Evolutionary conservation across 2,797 vertebrate genomes (phyloP).

Genomic region (Hylomyscus alleni): DNA sequence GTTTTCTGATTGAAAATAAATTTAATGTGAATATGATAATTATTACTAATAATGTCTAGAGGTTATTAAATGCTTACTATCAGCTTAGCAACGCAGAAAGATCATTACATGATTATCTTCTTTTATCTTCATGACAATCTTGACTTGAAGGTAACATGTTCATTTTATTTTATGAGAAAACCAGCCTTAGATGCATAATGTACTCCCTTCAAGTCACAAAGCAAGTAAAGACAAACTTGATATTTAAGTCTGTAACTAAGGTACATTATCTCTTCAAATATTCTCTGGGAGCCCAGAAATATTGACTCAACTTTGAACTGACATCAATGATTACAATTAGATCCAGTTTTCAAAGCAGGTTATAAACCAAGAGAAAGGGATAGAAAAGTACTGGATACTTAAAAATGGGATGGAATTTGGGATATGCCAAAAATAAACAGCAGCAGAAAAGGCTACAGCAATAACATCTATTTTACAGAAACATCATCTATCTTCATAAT

Average conservation of each 20-base stretch:
- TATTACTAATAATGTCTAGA: conserved; percentile 61
- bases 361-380: conserved; percentile 60
- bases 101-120: conserved; percentile 61
- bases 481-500: conserved; percentile 74
- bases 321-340: conserved; percentile 77
- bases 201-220: conserved; percentile 58
- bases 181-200: conserved; percentile 4
- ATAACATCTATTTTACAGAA: conserved; percentile 33
- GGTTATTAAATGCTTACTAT: conserved; percentile 46
- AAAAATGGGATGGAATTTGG: conserved; percentile 64
- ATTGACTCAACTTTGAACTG: conserved; percentile 79
- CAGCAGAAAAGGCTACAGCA: conserved; percentile 57
- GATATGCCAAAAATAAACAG: conserved; percentile 79
- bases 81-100: not conserved
- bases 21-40: conserved; percentile 65
- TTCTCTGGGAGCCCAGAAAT: conserved; percentile 68
- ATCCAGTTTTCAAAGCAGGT: conserved; percentile 64
- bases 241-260: conserved; percentile 75
- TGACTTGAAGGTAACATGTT: conserved; percentile 52
- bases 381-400: conserved; percentile 66
- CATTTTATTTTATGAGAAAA: conserved; percentile 67
- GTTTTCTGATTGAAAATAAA: conserved; percentile 55
- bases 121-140: conserved; percentile 35
- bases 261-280: conserved; percentile 75
- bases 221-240: conserved; percentile 67